A percentile compares a stretch with the other conserved stretches of the same genome.
These are phyloP conservation scores for Regulus satrapa DNA, from an alignment of 2,113 vertebrate genomes.

Conservation along the genomic window DNA sequence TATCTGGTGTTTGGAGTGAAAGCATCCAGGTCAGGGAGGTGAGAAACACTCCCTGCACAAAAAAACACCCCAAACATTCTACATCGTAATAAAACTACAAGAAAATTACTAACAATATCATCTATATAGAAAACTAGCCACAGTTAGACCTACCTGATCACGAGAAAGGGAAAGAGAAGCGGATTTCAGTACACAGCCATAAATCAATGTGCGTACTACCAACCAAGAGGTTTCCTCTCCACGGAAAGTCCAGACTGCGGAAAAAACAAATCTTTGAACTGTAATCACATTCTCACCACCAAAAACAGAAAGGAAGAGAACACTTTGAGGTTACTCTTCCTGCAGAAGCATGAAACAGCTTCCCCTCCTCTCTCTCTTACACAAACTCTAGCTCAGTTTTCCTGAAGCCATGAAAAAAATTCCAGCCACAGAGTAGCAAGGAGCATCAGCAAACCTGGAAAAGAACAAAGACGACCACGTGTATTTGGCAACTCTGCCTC, in stretches of 20 bases:
- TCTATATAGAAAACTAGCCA: not conserved
- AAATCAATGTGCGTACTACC: not conserved
- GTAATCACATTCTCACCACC: not conserved
- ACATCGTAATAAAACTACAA: not conserved
- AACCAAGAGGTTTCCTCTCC: not conserved
- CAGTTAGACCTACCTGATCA: not conserved
- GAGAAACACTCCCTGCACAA: not conserved
- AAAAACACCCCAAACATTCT: not conserved
- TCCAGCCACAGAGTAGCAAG: not conserved
- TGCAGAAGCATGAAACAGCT: not conserved
- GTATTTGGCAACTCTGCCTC: not conserved
- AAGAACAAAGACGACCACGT: not conserved
- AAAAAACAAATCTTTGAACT: not conserved
- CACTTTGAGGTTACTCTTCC: not conserved
- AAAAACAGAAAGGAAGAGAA: not conserved
- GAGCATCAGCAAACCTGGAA: not conserved
- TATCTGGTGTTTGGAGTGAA: not conserved
- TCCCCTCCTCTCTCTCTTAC: not conserved
- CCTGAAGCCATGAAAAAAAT: not conserved
- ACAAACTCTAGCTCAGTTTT: not conserved
- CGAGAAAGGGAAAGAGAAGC: not conserved
- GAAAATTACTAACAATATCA: not conserved
- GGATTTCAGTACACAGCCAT: not conserved
- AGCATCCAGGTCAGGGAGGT: not conserved
- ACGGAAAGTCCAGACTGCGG: not conserved